Conservation (phyloP, 2,113 vertebrate genomes). For the cat (Felis catus) region DNA sequence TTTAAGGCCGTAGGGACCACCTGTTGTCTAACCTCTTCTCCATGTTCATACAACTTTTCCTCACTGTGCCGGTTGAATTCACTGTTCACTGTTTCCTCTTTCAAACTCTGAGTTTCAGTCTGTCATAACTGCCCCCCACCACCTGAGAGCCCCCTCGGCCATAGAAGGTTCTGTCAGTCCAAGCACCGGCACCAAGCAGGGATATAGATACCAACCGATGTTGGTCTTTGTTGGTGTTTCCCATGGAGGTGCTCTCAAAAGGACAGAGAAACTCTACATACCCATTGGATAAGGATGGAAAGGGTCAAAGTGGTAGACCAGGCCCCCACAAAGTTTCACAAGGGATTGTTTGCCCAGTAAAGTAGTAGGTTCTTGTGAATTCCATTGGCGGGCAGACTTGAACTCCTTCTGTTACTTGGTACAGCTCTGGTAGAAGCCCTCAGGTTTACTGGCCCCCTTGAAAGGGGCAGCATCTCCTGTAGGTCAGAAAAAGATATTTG, state of each 20-base stretch:
- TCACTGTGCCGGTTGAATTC: background rate
- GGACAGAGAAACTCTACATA: background rate
- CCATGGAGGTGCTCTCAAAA: background rate
- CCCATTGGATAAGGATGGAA: background rate
- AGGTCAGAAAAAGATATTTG: background rate
- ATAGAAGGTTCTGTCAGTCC: background rate
- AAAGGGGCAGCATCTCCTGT: background rate
- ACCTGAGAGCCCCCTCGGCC: background rate
- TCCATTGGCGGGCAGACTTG: background rate
- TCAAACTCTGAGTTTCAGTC: background rate
- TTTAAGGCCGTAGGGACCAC: background rate
- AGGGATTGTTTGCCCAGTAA: background rate
- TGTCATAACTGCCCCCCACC: background rate
- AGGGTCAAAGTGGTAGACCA: background rate
- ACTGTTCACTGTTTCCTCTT: background rate
- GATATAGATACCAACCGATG: background rate
- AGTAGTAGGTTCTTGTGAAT: background rate
- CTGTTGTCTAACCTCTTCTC: background rate
- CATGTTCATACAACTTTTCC: background rate
- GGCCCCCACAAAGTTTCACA: background rate
- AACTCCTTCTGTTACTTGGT: background rate
- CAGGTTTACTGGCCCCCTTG: background rate
- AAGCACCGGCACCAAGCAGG: fast-evolving
- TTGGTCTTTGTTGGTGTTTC: background rate
- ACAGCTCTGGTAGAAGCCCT: background rate